Conservation (phyloP, 2,888 invertebrate genomes). For the Xestia sexstrigata region DNA sequence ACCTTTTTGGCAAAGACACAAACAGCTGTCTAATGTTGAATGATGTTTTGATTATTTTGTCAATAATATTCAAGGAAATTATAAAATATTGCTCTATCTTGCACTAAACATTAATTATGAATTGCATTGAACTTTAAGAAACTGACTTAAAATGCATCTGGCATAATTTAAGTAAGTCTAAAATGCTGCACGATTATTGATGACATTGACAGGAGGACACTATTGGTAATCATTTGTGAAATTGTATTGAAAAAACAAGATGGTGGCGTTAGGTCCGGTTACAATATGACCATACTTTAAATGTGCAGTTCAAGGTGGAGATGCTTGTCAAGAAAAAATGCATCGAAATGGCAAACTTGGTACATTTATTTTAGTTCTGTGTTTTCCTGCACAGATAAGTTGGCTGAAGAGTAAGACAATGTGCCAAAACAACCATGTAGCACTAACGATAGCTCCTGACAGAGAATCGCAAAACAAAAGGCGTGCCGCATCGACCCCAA, state of each 20-base stretch:
- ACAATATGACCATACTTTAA: too few relatives aligned
- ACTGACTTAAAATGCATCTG: neutral
- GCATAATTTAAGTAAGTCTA: neutral
- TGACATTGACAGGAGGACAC: neutral
- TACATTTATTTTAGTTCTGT: too few relatives aligned
- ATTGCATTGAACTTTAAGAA: neutral
- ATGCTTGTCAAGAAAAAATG: too few relatives aligned
- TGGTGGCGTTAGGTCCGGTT: neutral
- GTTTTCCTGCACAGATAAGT: too few relatives aligned
- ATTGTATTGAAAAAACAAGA: neutral
- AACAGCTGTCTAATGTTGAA: neutral
- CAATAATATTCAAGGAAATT: neutral
- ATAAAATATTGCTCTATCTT: neutral
- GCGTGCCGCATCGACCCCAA: neutral
- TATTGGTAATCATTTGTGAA: neutral
- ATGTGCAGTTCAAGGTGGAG: too few relatives aligned
- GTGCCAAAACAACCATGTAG: neutral
- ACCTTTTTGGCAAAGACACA: neutral
- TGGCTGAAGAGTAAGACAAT: neutral
- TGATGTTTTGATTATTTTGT: neutral
- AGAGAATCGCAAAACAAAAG: neutral
- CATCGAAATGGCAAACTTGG: too few relatives aligned
- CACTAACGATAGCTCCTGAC: neutral
- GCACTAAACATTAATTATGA: neutral
- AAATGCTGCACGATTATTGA: neutral